These are phyloP conservation scores for Rhegmatorhina hoffmannsi DNA, from an alignment of 2,113 vertebrate species.

Conservation along the genomic window DNA sequence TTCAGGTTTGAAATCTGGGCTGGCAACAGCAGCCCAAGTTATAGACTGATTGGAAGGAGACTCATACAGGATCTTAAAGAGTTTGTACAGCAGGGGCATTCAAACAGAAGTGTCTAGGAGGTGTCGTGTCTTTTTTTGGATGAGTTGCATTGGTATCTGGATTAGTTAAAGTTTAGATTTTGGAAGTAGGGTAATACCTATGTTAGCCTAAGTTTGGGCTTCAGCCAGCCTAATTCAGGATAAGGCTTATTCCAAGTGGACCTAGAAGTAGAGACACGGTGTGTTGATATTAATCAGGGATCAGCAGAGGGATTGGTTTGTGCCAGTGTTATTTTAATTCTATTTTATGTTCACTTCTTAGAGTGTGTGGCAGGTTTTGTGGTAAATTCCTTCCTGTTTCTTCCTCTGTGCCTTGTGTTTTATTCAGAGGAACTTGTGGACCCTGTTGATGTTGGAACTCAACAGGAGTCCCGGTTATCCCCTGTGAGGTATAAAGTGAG, in stretches of 20 bases:
- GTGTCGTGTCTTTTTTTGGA: not conserved
- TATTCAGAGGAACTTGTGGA: not conserved
- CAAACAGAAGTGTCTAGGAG: not conserved
- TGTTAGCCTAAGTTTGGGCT: not conserved
- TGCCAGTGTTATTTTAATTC: not conserved
- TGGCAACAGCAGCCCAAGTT: not conserved
- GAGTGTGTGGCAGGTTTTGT: not conserved
- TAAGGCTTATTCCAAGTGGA: not conserved
- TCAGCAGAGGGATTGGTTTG: not conserved
- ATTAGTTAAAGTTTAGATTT: constrained; percentile 22
- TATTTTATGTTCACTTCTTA: not conserved
- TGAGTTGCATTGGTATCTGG: not conserved
- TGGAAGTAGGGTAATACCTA: not conserved
- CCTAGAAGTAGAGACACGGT: rapidly evolving
- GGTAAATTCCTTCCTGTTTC: not conserved
- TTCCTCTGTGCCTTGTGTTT: not conserved
- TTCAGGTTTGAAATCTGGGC: not conserved
- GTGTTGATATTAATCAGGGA: not conserved
- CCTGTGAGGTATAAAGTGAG: rapidly evolving
- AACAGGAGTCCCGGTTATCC: not conserved
- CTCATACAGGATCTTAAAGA: not conserved
- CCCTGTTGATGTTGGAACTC: not conserved
- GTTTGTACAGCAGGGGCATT: not conserved
- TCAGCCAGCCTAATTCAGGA: constrained; percentile 23
- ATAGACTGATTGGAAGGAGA: not conserved